Base-by-base conservation (phyloP, 2,888 invertebrate species). In the Acanthosoma haemorrhoidale region DNA sequence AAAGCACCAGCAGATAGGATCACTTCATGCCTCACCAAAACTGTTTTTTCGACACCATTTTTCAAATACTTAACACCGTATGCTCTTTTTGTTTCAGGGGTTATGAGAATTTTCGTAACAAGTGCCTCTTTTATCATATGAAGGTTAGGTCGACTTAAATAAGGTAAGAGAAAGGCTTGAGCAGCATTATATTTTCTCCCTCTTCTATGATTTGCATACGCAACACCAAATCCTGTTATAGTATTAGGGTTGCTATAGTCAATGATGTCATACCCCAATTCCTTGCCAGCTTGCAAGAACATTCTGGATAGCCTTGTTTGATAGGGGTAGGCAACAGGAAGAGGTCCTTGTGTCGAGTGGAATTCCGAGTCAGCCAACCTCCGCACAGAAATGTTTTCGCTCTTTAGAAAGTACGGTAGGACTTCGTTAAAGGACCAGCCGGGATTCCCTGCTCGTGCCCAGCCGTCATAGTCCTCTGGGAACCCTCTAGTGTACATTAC, bases 1-100 rank as follows among this genome's bases (percentile, higher is more conserved):
- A 93, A 87, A 0, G 91, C 85, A 0, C 92, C 92, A 2, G 87
- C 90, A 11, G 88, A 86, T 2, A 92, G 73, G 68, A 92, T 87
- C 0, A 92, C 85, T 79, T 90, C 90, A 75, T 84, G 86, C 38
- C 82, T 80, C 0, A 87, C 88, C 68, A 76, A 77, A 0, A 85
- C 84, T 57, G 79, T 79, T 18, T 80, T 79, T 51, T 78, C 79
- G 68, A 80, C 75, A 1, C 81, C 79, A 68, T 82, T 80, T 36
- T 81, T 79, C 0, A 81, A 79, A 68, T 86, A 84, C 75, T 83
- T 79, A 0, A 88, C 84, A 3, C 87, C 87, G 60, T 81, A 79
- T 0, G 85, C 85, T 0, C 76, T 78, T 74, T 82, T 83, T 0
- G 81, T 82, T 11, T 76, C 72, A 0, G 79, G 78, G 73, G 85